These are phyloP conservation scores for Euphonia xanthogaster DNA, from an alignment of 2,797 vertebrate genomes.

Conservation along the genomic window DNA sequence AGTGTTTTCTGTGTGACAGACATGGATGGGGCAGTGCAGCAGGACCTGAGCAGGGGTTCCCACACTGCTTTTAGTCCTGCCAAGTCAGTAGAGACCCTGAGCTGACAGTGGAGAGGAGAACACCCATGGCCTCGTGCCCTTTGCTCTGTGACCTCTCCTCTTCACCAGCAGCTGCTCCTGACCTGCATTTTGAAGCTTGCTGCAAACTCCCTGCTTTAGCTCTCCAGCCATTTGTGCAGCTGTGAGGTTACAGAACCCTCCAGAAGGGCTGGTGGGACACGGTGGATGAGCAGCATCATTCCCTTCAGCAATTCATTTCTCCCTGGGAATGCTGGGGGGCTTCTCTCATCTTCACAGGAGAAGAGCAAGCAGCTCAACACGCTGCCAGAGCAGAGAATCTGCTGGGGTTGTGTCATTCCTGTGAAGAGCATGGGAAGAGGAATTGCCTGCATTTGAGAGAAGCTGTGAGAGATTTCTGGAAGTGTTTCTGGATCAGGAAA, in stretches of 20 bases:
- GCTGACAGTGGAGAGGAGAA: background rate
- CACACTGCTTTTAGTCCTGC: background rate
- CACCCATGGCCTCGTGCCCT: background rate
- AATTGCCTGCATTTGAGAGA: background rate
- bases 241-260: background rate
- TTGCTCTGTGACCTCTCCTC: background rate
- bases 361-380: constrained; percentile 21
- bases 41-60: background rate
- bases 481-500: background rate
- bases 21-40: background rate
- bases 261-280: background rate
- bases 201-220: background rate
- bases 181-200: background rate
- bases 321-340: background rate
- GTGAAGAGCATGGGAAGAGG: background rate
- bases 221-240: background rate
- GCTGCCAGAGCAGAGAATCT: background rate
- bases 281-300: background rate
- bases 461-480: constrained; percentile 35
- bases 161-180: background rate
- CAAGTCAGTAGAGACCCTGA: background rate
- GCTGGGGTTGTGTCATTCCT: background rate
- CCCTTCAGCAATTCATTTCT: background rate
- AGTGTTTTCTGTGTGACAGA: background rate
- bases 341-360: background rate